These are phyloP conservation scores for Poecilia picta DNA, from an alignment of 2,797 vertebrate species.

Conservation along the genomic window DNA sequence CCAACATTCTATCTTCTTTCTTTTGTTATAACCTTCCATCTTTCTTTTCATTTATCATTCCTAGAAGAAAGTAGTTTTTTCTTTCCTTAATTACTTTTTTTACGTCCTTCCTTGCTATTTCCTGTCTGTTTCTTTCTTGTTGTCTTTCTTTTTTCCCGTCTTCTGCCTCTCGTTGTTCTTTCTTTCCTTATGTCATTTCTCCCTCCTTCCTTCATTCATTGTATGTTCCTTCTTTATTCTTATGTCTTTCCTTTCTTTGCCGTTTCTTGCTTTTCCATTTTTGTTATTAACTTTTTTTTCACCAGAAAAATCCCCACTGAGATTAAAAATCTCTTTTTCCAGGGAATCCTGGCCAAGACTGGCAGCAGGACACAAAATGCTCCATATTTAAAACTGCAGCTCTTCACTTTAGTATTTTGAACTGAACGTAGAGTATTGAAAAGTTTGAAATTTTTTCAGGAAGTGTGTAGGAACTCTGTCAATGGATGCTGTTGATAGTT, in stretches of 20 bases:
- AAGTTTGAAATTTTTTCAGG: background rate
- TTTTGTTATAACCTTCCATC: background rate
- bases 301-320: too few relatives aligned
- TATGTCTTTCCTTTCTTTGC: background rate
- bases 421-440: background rate
- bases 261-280: background rate
- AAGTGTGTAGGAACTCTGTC: background rate
- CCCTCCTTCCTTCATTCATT: background rate
- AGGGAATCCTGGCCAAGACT: too few relatives aligned
- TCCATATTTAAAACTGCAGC: background rate
- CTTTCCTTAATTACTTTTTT: background rate
- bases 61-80: too few relatives aligned
- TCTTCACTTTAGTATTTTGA: background rate
- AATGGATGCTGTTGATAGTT: slow-evolving; percentile 1
- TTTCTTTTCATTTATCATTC: background rate
- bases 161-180: background rate
- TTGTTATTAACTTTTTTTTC: too few relatives aligned
- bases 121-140: background rate
- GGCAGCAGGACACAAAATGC: too few relatives aligned
- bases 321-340: too few relatives aligned
- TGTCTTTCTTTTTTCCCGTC: background rate
- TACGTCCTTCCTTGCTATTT: background rate
- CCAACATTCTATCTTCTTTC: background rate
- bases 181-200: background rate
- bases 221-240: background rate